Evolutionary conservation across 2,797 vertebrate species (phyloP), one percentile per base, ranked within the genome.

Genomic region (Paguma larvata): DNA sequence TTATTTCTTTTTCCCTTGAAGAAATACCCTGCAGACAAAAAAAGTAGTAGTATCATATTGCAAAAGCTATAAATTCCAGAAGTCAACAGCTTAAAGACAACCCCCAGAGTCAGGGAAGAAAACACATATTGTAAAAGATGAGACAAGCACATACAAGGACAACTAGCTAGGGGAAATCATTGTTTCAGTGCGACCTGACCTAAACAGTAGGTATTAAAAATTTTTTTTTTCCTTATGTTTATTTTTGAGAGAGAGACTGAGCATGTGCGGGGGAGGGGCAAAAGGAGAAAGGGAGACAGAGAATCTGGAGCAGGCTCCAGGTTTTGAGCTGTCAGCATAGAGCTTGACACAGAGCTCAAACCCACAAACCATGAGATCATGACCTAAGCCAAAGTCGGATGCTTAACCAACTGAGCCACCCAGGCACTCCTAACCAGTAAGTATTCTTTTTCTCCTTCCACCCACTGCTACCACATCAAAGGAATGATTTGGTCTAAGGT

Each of bases 401-500:
- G 38, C 51, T 53, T 53, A 53, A 53, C 1, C 5, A 16, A 18
- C 51, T 53, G 15, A 53, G 51, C 51, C 51, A 53, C 51, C 51
- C 51, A 53, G 51, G 15, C 51, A 53, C 38, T 3, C 38, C 38
- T 38, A 38, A 38, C 2, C 93, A 96, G 94, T 27, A 94, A 95
- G 93, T 14, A 92, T 84, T 95, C 97, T 96, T 91, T 92, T 91
- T 93, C 78, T 95, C 67, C 90, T 67, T 68, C 84, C 15, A 94
- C 77, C 65, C 15, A n/a, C 46, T 1, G 14, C 67, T 30, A 97
- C 97, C 95, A 87, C 48, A 97, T 84, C 79, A 44, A 88, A 96
- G 83, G 1, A 85, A 68, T 92, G 91, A 65, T 94, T 98, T 98
- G 98, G 97, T 97, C 96, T 98, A 70, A 95, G 91, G 93, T 98